Conservation (phyloP, 1,140 invertebrate species). For the Diprion similis region DNA sequence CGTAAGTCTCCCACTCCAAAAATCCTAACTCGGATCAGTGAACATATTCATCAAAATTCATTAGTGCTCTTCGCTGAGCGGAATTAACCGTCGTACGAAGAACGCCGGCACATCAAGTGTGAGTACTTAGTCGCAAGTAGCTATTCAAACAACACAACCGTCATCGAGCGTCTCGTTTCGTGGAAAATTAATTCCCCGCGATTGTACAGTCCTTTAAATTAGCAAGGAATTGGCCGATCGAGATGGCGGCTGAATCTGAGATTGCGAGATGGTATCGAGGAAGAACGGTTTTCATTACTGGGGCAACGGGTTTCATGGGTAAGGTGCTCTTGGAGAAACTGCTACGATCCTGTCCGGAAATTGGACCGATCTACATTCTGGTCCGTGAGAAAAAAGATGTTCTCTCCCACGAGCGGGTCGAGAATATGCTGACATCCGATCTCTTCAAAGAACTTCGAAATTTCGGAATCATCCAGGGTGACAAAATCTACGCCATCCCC, state of each 20-base stretch:
- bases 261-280: conserved; percentile 24
- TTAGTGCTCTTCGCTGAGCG: no score
- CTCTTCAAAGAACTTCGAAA: conserved; percentile 44
- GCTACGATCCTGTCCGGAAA: conserved; percentile 69
- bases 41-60: no score
- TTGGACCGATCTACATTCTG: conserved; percentile 71
- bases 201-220: no score
- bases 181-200: no score
- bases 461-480: conserved; percentile 57
- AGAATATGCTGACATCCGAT: conserved; percentile 57
- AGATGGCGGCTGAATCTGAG: neutral
- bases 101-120: no score
- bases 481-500: conserved; percentile 75
- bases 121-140: no score
- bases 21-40: no score
- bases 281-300: conserved; percentile 72
- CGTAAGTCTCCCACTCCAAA: no score
- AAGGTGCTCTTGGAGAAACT: conserved; percentile 80
- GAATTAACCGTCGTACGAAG: no score
- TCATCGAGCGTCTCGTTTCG: no score
- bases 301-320: conserved; percentile 83
- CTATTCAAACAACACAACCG: no score
- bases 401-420: conserved; percentile 60
- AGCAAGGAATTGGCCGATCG: neutral
- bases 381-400: conserved; percentile 72